Evolutionary conservation across 2,113 vertebrate species (phyloP).

Genomic region (Heterochromis multidens): DNA sequence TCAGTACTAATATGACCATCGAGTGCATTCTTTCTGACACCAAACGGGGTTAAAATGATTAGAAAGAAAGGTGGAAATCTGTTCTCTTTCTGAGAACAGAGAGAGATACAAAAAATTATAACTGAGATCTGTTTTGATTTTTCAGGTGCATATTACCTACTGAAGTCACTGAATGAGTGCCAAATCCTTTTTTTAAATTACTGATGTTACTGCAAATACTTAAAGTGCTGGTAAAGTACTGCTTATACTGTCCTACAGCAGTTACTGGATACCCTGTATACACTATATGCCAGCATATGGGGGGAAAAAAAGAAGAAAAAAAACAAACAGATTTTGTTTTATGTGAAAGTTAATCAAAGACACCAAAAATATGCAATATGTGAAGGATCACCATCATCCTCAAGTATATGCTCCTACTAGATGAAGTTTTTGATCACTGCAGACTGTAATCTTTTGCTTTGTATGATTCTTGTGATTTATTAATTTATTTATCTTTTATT

Average conservation of each 20-base stretch:
- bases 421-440: neutral
- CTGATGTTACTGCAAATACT: neutral
- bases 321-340: neutral
- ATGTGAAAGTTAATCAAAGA: neutral
- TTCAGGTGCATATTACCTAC: neutral
- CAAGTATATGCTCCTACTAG: neutral
- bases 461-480: neutral
- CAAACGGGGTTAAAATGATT: neutral
- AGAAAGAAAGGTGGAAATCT: neutral
- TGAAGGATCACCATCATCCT: neutral
- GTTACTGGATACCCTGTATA: neutral
- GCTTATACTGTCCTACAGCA: neutral
- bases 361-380: neutral
- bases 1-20: neutral
- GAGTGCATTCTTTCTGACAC: neutral
- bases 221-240: neutral
- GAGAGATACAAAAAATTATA: neutral
- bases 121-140: neutral
- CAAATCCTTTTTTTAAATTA: neutral
- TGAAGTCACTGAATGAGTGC: neutral
- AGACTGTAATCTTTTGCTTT: neutral
- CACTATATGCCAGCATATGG: neutral
- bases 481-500: too few relatives aligned
- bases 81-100: neutral
- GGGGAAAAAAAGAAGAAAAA: neutral